Conservation (phyloP, 2,113 vertebrate species). For the Oplegnathus fasciatus region DNA sequence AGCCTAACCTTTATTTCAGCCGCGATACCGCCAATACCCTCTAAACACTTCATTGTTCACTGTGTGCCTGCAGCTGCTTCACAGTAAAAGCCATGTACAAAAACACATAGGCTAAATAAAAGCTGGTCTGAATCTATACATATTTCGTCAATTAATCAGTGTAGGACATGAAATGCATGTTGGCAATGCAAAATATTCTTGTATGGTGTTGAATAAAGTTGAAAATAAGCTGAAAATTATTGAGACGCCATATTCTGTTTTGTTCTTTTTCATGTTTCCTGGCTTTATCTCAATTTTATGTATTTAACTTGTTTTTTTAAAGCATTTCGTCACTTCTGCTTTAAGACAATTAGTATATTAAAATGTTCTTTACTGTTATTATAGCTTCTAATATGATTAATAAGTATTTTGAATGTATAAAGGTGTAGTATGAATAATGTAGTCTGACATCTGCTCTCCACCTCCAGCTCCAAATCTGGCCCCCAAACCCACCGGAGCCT, state of each 20-base stretch:
- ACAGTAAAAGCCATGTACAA: background rate
- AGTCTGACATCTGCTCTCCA: background rate
- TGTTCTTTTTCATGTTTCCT: too few species aligned
- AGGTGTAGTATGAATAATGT: background rate
- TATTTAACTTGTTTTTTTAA: too few species aligned
- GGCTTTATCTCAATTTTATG: too few species aligned
- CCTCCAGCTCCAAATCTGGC: conserved; percentile 51
- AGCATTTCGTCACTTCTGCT: too few species aligned
- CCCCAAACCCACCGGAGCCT: conserved; percentile 37
- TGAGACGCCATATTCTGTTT: too few species aligned
- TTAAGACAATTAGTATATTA: background rate
- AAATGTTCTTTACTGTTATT: background rate
- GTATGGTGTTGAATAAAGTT: too few species aligned
- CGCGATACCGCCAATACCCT: background rate
- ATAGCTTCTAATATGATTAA: background rate
- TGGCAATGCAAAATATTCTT: too few species aligned
- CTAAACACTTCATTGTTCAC: background rate
- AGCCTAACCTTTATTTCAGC: background rate
- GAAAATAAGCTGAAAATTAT: too few species aligned
- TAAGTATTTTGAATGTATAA: background rate
- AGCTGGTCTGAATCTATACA: background rate
- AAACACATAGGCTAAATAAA: background rate
- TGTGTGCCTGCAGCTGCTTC: background rate
- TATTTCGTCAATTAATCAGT: background rate
- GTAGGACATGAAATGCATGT: background rate